Base-by-base conservation (phyloP, 2,113 vertebrate genomes). In the Sylvilagus bachmani region DNA sequence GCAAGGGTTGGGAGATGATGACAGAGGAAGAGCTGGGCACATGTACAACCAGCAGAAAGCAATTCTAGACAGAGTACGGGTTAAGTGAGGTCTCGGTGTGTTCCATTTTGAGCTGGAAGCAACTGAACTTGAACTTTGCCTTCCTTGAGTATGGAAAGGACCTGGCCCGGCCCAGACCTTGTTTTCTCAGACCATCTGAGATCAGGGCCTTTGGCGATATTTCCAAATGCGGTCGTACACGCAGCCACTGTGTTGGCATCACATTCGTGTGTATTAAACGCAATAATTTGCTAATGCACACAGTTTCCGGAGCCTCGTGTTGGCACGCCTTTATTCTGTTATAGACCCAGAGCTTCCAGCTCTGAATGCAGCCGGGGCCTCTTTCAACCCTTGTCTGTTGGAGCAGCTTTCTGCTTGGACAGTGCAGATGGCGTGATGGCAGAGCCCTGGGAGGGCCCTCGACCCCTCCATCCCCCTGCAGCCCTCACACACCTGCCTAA, bases 401-500 rank as follows among this genome's bases (percentile, higher is more conserved):
- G 55, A 27, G 49, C 69, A 4, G 29, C 61, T 82, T 92, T 93
- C 55, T 70, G n/a, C 81, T 78, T 1, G 4, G 75, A n/a, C 66
- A 82, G 38, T 90, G 33, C 74, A 62, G 75, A 44, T 4, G 19
- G 74, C 0, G 0, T 33, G 64, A 70, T 66, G 85, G 73, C 88
- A 55, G 79, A 87, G 71, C 87, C n/a, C 85, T n/a, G 16, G 62
- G 81, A 82, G 85, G 88, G 74, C 64, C 51, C 61, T 31, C 31
- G 5, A 27, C 73, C 44, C 2, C n/a, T n/a, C 6, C 8, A 14
- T 38, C 3, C 27, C 53, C 49, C 90, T 44, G 17, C 58, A 66
- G 7, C 49, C 69, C 75, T 61, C 69, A 27, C 67, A 64, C 64
- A 86, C 78, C 51, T 51, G 85, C 67, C 82, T 96, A 95, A 83